Conservation (phyloP, 1,140 invertebrate species). For the Drosophila novamexicana region DNA sequence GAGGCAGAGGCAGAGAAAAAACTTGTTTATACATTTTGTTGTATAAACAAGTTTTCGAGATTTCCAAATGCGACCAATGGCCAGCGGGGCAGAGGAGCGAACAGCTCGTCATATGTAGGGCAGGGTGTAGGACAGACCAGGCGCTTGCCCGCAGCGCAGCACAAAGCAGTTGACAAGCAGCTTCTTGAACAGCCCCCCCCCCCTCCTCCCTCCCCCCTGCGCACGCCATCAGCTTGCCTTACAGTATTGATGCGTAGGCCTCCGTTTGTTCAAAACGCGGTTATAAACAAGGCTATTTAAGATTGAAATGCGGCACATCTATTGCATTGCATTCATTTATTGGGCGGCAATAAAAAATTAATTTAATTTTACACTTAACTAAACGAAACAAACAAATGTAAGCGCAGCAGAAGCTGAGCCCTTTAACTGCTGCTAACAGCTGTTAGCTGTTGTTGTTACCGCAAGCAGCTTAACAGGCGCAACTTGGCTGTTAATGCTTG, state of each 20-base stretch:
- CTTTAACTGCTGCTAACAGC: constrained; percentile 6
- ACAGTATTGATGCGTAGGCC: constrained; percentile 47
- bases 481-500: no score
- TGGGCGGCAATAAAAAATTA: background rate
- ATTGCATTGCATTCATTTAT: constrained; percentile 8
- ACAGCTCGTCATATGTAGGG: constrained; percentile 45
- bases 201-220: background rate
- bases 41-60: constrained; percentile 80
- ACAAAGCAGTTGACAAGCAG: constrained; percentile 45
- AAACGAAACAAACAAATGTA: background rate
- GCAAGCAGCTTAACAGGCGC: no score
- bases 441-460: background rate
- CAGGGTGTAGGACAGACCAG: constrained; percentile 54
- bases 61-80: constrained; percentile 76
- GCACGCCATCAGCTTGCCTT: background rate
- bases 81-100: constrained; percentile 26
- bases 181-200: constrained; percentile 9
- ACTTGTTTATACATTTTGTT: constrained; percentile 76
- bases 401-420: background rate
- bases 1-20: constrained; percentile 50
- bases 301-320: constrained; percentile 33
- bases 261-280: constrained; percentile 23
- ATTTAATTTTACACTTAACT: constrained; percentile 17
- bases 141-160: background rate
- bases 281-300: constrained; percentile 56